Base-by-base conservation (phyloP, 2,113 vertebrate species). In the Micromys minutus region DNA sequence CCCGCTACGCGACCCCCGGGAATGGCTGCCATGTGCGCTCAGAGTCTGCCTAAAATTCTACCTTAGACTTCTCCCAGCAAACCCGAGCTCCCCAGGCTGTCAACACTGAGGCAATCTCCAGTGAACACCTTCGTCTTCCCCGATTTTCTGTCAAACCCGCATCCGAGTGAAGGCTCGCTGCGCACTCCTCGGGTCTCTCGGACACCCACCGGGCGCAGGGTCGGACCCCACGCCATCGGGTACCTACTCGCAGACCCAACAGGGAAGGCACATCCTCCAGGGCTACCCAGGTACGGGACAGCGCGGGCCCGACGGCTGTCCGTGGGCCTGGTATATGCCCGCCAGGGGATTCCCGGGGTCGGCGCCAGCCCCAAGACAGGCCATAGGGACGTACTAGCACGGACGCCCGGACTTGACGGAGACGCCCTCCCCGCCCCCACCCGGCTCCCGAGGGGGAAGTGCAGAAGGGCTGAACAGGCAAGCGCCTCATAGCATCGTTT, bases 391-490 rank as follows among this genome's bases (percentile, higher is more conserved):
- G 47, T n/a, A n/a, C 72, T 3, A 39, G 59, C 24, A 84, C 39
- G 34, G 79, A 87, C 94, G 77, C 93, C 76, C 21, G 15, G 57
- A 72, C 42, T 81, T 87, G 36, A 91, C 47, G 71, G 90, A 94
- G 96, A 95, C 94, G 77, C 63, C 76, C 95, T 96, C 96, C 95
- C 97, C 31, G n/a, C 96, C 95, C 95, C 97, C 97, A 96, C 76
- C 87, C 92, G 59, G 71, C 90, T 96, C 80, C 75, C 57, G 13
- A 95, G 93, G 86, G 96, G 89, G 95, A 97, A 97, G 96, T 93
- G 84, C 45, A 21, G 61, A 84, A 36, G 13, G 36, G 34, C 67
- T 92, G 91, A 83, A 69, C 87, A 76, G 79, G 63, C 84, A 91
- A 75, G 47, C 76, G 71, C 63, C 4, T 89, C 92, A 87, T 16